Evolutionary conservation across 92 coral and sea anemone species (phyloP).

Genomic region (Muricea muricata): DNA sequence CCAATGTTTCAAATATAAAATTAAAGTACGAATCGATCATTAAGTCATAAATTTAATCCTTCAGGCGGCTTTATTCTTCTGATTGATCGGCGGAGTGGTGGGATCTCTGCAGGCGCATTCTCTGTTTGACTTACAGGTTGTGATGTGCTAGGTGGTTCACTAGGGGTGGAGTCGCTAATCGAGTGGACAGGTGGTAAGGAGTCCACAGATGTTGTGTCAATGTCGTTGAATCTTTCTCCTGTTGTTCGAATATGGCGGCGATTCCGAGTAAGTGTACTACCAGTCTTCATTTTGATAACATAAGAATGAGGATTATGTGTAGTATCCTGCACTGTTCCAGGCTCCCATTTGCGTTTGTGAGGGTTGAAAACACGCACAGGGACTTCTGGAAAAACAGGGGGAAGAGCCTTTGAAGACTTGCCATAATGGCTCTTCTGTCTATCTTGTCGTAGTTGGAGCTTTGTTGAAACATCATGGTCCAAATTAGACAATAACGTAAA

Average conservation of each 20-base stretch:
- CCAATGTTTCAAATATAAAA: no score
- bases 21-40: no score
- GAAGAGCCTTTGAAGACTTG: neutral
- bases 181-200: no score
- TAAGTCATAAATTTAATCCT: conserved; percentile 32
- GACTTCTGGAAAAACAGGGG: neutral
- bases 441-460: no score
- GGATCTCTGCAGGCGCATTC: conserved; percentile 19
- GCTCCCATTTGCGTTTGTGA: no score
- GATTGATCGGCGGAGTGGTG: no score
- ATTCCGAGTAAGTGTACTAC: neutral
- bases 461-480: no score
- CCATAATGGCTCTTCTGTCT: no score
- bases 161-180: conserved; percentile 37
- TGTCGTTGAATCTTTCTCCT: neutral
- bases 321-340: conserved; percentile 16
- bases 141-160: neutral
- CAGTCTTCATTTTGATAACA: neutral
- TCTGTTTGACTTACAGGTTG: neutral
- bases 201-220: no score
- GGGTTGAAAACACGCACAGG: no score
- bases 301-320: conserved; percentile 1
- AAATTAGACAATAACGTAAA: conserved; percentile 5
- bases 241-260: conserved; percentile 6
- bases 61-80: conserved; percentile 48